Base-by-base conservation (phyloP, 2,113 vertebrate genomes). In the Datnioides undecimradiatus region DNA sequence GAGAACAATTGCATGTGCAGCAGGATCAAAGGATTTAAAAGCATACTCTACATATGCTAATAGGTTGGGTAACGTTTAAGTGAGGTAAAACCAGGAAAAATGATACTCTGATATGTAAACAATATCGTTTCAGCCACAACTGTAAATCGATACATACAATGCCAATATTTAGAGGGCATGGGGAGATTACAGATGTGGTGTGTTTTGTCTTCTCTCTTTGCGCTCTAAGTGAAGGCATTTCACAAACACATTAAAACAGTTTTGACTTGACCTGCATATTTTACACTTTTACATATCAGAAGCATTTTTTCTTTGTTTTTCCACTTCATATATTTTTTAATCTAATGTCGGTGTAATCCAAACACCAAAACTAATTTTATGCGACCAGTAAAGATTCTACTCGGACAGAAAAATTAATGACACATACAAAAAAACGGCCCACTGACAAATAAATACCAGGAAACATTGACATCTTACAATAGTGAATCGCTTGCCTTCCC, bases 361-460 rank as follows among this genome's bases (percentile, higher is more conserved):
- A 84, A 91, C 86, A 89, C 73, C 83, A 27, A 76, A 87, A 72
- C 67, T 76, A 80, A 80, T 86, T 77, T 69, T 73, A 78, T 78
- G 63, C 25, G 63, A 83, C 76, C 67, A 68, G 49, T 64, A 79
- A 91, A 86, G 78, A 57, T 75, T 85, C 74, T 83, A 90, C 84
- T 83, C 58, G 33, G 80, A 90, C 84, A 80, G 52, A 76, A 87
- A 87, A 73, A 51, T 73, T 73, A 83, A 88, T 73, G 76, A 79
- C 83, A 92, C 70, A 34, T 78, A 91, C 80, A 93, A 62, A 84
- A 88, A 86, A 90, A 90, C 70, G 87, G 69, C 80, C 71, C 82
- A 92, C 89, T 66, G 90, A 94, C 92, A 92, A 93, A 92, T 90
- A 94, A 93, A 93, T 92, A 94, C 76, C 82, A 90, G 80, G 80